Conservation (phyloP, 1,140 invertebrate species). For the Ooceraea biroi region DNA sequence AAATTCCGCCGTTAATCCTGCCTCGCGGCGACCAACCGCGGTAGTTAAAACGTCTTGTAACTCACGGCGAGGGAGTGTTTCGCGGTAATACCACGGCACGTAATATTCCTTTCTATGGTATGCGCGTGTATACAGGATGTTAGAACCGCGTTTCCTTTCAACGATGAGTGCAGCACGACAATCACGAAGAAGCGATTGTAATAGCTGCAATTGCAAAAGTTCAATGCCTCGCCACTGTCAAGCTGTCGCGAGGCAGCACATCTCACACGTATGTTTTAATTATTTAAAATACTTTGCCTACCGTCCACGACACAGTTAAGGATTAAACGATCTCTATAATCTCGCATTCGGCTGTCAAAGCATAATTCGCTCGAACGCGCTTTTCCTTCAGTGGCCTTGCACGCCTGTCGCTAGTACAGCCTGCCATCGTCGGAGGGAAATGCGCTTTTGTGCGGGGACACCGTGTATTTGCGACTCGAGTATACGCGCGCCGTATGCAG, state of each 20-base stretch:
- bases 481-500: conserved; percentile 19
- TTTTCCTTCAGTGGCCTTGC: not conserved
- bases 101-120: conserved; percentile 52
- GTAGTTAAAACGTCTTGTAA: conserved; percentile 54
- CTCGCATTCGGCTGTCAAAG: not conserved
- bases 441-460: conserved; percentile 16
- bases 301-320: not conserved
- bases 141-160: conserved; percentile 53
- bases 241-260: too few species aligned
- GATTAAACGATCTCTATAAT: not conserved
- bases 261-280: conserved; percentile 6
- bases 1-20: conserved; percentile 47
- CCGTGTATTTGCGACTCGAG: conserved; percentile 15
- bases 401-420: not conserved
- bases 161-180: conserved; percentile 6
- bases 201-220: not conserved
- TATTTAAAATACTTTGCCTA: not conserved
- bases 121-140: conserved; percentile 17
- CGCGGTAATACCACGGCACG: conserved; percentile 35
- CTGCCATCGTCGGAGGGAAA: conserved; percentile 16
- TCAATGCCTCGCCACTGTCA: not conserved
- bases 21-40: conserved; percentile 17
- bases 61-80: conserved; percentile 40
- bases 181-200: conserved; percentile 25
- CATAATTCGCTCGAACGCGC: not conserved